These are phyloP conservation scores for Prionchulus punctatus DNA, from an alignment of 2,888 invertebrate species.

Conservation along the genomic window DNA sequence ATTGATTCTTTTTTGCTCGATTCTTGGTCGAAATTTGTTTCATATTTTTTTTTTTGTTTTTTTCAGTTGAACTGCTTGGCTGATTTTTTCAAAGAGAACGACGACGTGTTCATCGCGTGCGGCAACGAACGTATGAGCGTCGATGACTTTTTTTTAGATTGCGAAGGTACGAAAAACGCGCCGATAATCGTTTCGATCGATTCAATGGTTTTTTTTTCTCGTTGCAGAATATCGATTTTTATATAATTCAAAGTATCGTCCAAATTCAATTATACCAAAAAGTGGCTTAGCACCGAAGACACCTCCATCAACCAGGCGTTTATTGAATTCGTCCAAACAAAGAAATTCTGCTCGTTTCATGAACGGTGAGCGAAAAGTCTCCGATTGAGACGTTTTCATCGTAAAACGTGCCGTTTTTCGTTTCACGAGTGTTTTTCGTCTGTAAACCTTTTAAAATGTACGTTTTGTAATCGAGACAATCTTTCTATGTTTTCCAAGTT, in stretches of 20 bases:
- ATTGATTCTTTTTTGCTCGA: not conserved
- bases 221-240: slow-evolving; percentile 13
- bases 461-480: no score
- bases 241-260: slow-evolving; percentile 8
- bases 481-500: no score
- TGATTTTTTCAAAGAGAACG: slow-evolving; percentile 41
- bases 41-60: slow-evolving; percentile 19
- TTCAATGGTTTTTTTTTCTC: not conserved
- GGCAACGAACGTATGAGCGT: slow-evolving; percentile 67
- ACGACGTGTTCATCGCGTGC: slow-evolving; percentile 85
- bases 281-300: no score
- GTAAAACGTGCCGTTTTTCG: no score
- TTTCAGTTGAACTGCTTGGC: slow-evolving; percentile 49
- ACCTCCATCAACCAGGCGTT: no score
- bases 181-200: not conserved
- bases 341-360: no score
- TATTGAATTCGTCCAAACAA: no score
- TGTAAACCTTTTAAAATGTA: no score
- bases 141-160: slow-evolving; percentile 83
- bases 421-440: no score
- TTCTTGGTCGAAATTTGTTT: no score
- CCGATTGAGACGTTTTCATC: no score
- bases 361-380: no score
- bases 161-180: slow-evolving; percentile 53
- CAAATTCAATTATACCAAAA: not conserved